These are phyloP conservation scores for Craterocephalus amniculus DNA, from an alignment of 2,797 vertebrate genomes.

Conservation along the genomic window DNA sequence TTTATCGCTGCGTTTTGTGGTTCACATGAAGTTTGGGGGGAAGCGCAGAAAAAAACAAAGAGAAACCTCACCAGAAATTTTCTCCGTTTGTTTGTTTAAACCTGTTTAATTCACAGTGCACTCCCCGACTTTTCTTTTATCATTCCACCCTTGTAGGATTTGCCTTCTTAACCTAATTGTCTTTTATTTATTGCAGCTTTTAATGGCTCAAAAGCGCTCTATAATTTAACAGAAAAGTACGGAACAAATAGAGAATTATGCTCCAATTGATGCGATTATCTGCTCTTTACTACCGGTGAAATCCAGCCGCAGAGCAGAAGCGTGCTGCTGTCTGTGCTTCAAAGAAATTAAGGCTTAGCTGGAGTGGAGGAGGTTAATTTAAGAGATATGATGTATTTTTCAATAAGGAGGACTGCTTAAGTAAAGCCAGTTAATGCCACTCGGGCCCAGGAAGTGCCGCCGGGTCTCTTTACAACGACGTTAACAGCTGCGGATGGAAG, in stretches of 20 bases:
- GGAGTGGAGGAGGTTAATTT: slow-evolving; percentile 46
- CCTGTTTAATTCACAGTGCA: background rate
- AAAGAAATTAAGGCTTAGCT: slow-evolving; percentile 41
- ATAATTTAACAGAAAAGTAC: slow-evolving; percentile 14
- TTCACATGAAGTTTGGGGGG: no score
- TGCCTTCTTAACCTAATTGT: slow-evolving; percentile 2
- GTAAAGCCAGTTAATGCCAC: slow-evolving; percentile 43
- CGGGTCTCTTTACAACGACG: slow-evolving; percentile 36
- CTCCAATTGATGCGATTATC: slow-evolving; percentile 29
- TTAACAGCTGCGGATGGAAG: slow-evolving; percentile 62
- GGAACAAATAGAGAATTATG: slow-evolving; percentile 33
- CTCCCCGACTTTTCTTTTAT: background rate
- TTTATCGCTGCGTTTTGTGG: no score
- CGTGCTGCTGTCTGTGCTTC: slow-evolving; percentile 22
- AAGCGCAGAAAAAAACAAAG: background rate
- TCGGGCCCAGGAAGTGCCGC: slow-evolving; percentile 3
- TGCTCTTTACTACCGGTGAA: slow-evolving; percentile 18
- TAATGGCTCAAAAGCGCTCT: slow-evolving; percentile 4
- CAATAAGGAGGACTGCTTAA: slow-evolving; percentile 52
- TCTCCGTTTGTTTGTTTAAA: background rate
- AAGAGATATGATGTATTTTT: slow-evolving; percentile 44
- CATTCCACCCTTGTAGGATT: background rate
- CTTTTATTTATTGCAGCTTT: slow-evolving; percentile 33
- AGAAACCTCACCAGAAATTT: slow-evolving; percentile 5
- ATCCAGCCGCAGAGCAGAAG: slow-evolving; percentile 1